These are phyloP conservation scores for Drosophila pseudotakahashii DNA, from an alignment of 2,888 invertebrate genomes.

Conservation along the genomic window DNA sequence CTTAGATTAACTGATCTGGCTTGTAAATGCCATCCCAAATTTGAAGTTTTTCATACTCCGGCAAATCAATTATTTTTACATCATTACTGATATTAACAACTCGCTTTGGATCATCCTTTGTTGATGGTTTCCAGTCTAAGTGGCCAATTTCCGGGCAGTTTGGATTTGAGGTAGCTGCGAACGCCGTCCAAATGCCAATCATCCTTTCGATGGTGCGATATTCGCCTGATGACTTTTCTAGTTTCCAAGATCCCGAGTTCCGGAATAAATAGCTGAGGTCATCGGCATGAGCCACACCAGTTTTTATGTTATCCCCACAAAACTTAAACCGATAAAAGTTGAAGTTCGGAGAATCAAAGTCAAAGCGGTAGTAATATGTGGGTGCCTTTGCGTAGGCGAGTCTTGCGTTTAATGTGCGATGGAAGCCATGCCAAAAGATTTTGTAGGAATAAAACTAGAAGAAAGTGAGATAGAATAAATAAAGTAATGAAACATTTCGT, in stretches of 20 bases:
- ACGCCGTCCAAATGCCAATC: conserved; percentile 77
- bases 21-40: conserved; percentile 75
- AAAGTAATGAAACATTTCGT: neutral
- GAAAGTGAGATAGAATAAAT: neutral
- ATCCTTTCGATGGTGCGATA: conserved; percentile 76
- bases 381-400: conserved; percentile 61
- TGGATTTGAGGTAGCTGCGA: conserved; percentile 76
- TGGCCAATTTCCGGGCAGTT: conserved; percentile 66
- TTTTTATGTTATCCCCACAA: conserved; percentile 66
- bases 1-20: conserved; percentile 45
- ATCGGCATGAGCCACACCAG: conserved; percentile 80
- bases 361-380: conserved; percentile 81
- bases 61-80: conserved; percentile 68
- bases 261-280: conserved; percentile 79
- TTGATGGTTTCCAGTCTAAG: conserved; percentile 62
- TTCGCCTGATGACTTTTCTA: conserved; percentile 63
- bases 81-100: conserved; percentile 77
- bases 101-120: conserved; percentile 46
- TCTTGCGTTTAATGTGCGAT: conserved; percentile 72
- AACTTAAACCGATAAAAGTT: conserved; percentile 72
- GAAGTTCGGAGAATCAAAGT: conserved; percentile 78
- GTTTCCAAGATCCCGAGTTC: conserved; percentile 54
- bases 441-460: conserved; percentile 75
- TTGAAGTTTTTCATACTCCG: conserved; percentile 70
- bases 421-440: conserved; percentile 79